phyloP scores from a whole-genome alignment of 2,113 vertebrate genomes.

The Probosciger aterrimus region DNA sequence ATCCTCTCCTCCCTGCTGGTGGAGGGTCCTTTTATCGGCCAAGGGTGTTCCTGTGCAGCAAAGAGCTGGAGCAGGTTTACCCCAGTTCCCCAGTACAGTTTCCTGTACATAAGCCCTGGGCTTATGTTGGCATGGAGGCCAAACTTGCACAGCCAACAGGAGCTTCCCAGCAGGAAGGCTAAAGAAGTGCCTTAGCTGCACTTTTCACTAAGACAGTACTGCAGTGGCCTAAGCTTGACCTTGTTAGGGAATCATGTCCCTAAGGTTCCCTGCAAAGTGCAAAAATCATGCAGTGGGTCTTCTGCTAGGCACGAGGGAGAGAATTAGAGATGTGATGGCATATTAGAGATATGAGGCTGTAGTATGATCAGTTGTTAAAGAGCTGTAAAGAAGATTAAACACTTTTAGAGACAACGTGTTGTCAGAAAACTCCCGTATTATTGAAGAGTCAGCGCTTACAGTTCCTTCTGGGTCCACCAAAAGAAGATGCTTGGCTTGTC shows the following conservation, averaged over 20 bases:
- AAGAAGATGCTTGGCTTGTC: constrained; percentile 92
- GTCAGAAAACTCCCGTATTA: background rate
- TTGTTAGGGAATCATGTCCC: background rate
- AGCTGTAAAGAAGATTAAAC: background rate
- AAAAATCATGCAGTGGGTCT: background rate
- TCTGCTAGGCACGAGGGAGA: background rate
- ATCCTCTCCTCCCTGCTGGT: background rate
- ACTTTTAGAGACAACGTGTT: background rate
- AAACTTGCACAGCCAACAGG: background rate
- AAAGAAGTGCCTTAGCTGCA: background rate
- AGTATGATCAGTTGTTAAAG: background rate
- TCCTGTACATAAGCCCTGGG: background rate
- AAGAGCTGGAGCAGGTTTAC: background rate
- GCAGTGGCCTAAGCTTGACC: background rate
- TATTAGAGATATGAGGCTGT: background rate
- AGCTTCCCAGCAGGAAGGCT: background rate
- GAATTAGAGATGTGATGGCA: background rate
- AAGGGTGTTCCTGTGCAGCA: background rate
- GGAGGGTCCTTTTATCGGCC: background rate
- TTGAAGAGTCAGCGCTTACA: constrained; percentile 72
- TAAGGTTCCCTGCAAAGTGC: background rate
- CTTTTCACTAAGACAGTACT: background rate
- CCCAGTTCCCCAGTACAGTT: background rate
- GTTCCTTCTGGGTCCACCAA: constrained; percentile 95
- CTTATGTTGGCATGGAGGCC: background rate